These are phyloP conservation scores for Dinoponera quadriceps DNA, from an alignment of 1,140 invertebrate species.

Conservation along the genomic window DNA sequence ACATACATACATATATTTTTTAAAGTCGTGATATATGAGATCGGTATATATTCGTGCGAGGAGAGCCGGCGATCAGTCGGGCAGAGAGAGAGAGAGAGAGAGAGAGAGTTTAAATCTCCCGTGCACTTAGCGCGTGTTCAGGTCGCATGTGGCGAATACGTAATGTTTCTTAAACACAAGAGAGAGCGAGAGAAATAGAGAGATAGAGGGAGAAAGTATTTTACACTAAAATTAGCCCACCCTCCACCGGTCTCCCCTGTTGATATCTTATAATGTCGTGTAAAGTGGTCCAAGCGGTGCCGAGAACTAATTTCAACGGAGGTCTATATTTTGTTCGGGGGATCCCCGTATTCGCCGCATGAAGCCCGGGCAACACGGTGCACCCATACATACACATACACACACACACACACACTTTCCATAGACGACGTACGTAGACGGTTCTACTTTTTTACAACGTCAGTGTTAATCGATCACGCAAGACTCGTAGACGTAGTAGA, in stretches of 20 bases:
- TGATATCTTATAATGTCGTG: not conserved
- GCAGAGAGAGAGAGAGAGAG: no score
- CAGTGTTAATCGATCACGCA: slow-evolving; percentile 34
- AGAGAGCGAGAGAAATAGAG: not conserved
- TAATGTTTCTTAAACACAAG: not conserved
- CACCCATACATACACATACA: not conserved
- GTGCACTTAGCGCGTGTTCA: slow-evolving; percentile 9
- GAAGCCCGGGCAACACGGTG: not conserved
- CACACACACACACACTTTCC: not conserved
- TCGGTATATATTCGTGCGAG: slow-evolving; percentile 1
- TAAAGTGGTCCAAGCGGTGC: slow-evolving; percentile 15
- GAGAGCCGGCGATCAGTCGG: slow-evolving; percentile 11
- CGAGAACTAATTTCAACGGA: slow-evolving; percentile 12
- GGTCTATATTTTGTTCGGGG: slow-evolving; percentile 4
- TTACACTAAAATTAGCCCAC: not conserved
- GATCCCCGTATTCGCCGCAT: not conserved
- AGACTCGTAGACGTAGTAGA: not conserved
- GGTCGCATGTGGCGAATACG: slow-evolving; percentile 23
- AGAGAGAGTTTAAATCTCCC: slow-evolving; percentile 20
- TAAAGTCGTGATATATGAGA: slow-evolving; percentile 20
- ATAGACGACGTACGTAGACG: slow-evolving; percentile 29
- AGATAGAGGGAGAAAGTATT: slow-evolving; percentile 8
- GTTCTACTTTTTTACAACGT: slow-evolving; percentile 56
- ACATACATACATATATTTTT: slow-evolving; percentile 46
- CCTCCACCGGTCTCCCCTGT: not conserved